Evolutionary conservation across 2,113 vertebrate genomes (phyloP).

Genomic region (Prunella fulvescens): DNA sequence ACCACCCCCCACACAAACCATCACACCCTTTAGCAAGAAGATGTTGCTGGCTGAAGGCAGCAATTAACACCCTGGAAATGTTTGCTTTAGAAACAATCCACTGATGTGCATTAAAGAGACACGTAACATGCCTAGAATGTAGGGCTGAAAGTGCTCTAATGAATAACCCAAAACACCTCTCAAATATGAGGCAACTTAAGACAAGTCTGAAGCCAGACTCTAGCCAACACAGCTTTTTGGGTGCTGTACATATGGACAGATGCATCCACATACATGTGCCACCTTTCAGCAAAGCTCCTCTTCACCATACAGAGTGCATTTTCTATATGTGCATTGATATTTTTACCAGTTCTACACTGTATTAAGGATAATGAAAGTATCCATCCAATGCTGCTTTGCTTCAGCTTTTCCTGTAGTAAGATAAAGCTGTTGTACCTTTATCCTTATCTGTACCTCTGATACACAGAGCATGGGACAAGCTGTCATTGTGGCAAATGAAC

Average conservation of each 20-base stretch:
- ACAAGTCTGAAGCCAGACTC: neutral
- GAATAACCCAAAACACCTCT: neutral
- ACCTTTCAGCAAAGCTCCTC: neutral
- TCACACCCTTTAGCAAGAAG: neutral
- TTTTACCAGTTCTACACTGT: neutral
- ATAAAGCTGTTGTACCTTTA: constrained; percentile 9
- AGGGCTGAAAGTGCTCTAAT: neutral
- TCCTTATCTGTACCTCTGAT: neutral
- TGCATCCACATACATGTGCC: rapidly evolving
- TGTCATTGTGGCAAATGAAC: neutral
- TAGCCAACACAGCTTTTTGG: neutral
- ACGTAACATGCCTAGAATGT: rapidly evolving
- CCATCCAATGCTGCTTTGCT: neutral
- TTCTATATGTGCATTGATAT: neutral
- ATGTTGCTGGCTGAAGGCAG: neutral
- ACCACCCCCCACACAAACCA: neutral
- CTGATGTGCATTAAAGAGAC: neutral
- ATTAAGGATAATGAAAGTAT: neutral
- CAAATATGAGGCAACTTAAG: neutral
- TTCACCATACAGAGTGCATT: neutral
- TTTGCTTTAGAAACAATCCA: neutral
- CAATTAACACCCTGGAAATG: neutral
- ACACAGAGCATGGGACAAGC: neutral
- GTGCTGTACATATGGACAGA: neutral
- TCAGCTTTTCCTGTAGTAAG: neutral